Base-by-base conservation (phyloP, 2,888 invertebrate species). In the Timema cristinae region DNA sequence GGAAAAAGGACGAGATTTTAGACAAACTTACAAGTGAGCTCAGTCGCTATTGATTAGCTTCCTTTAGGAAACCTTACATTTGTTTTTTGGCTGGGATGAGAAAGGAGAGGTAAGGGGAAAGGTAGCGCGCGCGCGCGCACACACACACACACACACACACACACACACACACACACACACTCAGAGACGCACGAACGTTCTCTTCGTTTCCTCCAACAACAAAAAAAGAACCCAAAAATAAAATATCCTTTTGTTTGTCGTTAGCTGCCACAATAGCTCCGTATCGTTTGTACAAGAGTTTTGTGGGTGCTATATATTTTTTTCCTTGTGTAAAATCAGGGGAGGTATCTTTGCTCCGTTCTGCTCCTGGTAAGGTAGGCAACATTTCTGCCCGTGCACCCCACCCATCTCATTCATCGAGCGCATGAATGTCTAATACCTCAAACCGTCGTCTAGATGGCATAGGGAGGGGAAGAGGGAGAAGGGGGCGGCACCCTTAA, bases 171-270 rank as follows among this genome's bases (percentile, higher is more conserved):
- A 61, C 68, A 52, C 68, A 52, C 68, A 63, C 66, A 47, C 61
- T 51, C 70, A 67, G 63, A 32, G 63, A 16, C 32, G 32, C 32
- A 4, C 32, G 32, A 32, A 32, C 32, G 32, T 32, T 32, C 32
- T 32, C 69, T 50, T 54, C 72, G 54, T 49, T 49, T 68, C 66
- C 56, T 56, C 71, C 51, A 68, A 67, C 72, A 52, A 63, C 69
- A 48, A 54, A 70, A 73, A 73, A 73, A 32, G 32, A 32, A 32
- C 32, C 4, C 1, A 48, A 63, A 63, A 48, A 32, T 47, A 63
- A 63, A 32, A 63, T 13, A 11, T n/a, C 71, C 72, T 63, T 73
- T 74, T 74, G 74, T 74, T 74, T 74, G 74, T 72, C 69, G 69
- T 70, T 61, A 50, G 66, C 70, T 59, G 66, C 73, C 74, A 73